These are phyloP conservation scores for Pygoscelis antarcticus DNA, from an alignment of 2,113 vertebrate species.

Conservation along the genomic window DNA sequence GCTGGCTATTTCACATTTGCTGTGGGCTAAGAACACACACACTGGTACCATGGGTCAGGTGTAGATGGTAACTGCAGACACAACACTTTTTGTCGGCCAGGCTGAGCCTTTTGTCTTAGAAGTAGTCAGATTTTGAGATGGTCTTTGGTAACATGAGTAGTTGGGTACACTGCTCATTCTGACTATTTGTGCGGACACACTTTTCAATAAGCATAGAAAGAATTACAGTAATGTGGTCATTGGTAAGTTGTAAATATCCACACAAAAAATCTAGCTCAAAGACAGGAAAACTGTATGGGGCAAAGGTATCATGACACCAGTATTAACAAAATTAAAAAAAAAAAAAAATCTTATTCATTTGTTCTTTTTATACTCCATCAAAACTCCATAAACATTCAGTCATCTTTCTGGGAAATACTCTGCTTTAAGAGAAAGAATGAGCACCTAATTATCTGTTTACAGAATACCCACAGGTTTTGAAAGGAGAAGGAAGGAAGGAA, in stretches of 20 bases:
- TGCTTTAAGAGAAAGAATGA: background rate
- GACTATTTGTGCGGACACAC: fast-evolving
- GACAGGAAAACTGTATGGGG: background rate
- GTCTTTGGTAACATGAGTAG: background rate
- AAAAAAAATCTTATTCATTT: background rate
- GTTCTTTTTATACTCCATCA: background rate
- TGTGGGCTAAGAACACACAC: background rate
- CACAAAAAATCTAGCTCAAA: background rate
- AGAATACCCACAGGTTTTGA: background rate
- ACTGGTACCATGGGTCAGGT: background rate
- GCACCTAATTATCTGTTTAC: background rate
- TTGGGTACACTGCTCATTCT: background rate
- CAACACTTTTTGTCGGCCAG: background rate
- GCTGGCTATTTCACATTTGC: background rate
- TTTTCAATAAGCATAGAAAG: background rate
- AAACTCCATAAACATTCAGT: background rate
- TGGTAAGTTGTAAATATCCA: background rate
- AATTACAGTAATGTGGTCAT: background rate
- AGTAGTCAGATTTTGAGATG: background rate
- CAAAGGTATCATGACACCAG: background rate
- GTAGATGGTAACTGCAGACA: background rate
- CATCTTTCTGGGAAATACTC: background rate
- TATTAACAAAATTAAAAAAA: background rate
- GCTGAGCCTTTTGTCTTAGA: background rate
- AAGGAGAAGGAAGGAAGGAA: background rate